Base-by-base conservation (phyloP, 92 coral and sea anemone species). In the Nematostella vectensis region DNA sequence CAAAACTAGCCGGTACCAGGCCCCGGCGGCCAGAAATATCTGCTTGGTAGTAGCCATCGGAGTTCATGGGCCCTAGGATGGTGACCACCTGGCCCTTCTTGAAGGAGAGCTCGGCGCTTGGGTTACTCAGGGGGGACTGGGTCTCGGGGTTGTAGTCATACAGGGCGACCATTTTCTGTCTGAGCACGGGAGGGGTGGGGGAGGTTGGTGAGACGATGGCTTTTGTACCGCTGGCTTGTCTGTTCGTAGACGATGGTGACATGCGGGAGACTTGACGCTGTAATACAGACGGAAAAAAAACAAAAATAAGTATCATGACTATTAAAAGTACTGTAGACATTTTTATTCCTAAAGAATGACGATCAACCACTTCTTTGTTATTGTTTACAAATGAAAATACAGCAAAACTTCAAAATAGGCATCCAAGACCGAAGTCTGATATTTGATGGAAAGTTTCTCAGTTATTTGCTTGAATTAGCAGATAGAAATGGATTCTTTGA, bases 101-200 rank as follows among this genome's bases (percentile, higher is more conserved):
- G 40, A 93, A 79, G 11, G 82, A 31, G 26, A 93, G 88, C 60
- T 93, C 96, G 18, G 82, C 68, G 67, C 75, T 80, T 0, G 88
- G 81, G 71, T 80, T 81, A 36, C 74, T 81, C 36, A 82, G 83
- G 1, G 99, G 96, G 3, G 99, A 93, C 54, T 93, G 99, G 2
- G 71, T 66, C 40, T 71, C 83, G 0, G 99, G 96, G n/a, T 60
- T 75, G 75, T 87, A 93, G 71, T 93, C 99, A 19, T 87, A 87
- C 54, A 87, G 33, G 1, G 99, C 96, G 50, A 87, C 78, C 99
- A 93, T 78, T 17, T 66, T 71, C 96, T 87, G 49, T 39, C 55
- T 29, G 23, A 54, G 55, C 17, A 53, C 30, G 27, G 63, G 51
- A 21, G 63, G 48, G 31, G 12, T 37, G 18, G 63, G 48, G 43